phyloP scores from a whole-genome alignment of 2,113 vertebrate genomes.

The Athene cunicularia region DNA sequence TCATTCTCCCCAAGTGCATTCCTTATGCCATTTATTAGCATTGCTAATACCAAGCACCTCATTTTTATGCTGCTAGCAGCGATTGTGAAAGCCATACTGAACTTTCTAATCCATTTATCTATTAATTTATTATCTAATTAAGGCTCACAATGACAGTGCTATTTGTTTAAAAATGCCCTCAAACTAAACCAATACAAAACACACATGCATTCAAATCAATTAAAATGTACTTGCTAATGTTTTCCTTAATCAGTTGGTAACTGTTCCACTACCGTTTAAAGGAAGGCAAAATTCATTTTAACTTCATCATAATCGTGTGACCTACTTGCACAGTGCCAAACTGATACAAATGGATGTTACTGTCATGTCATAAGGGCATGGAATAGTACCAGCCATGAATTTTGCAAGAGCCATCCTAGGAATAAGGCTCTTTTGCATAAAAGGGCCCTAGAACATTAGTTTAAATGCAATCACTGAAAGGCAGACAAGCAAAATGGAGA shows the following conservation, averaged over 20 bases:
- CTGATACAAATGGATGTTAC: conserved; percentile 36
- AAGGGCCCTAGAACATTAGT: not conserved
- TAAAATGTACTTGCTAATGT: conserved; percentile 65
- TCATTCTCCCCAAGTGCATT: conserved; percentile 31
- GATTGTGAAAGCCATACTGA: conserved; percentile 45
- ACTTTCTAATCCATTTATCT: conserved; percentile 79
- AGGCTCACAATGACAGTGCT: conserved; percentile 68
- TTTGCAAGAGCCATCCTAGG: conserved; percentile 32
- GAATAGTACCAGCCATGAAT: conserved; percentile 38
- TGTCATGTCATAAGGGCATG: conserved; percentile 19
- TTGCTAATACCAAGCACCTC: conserved; percentile 35
- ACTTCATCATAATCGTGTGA: conserved; percentile 13
- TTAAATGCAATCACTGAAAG: not conserved
- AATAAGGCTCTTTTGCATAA: not conserved
- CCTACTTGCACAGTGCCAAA: conserved; percentile 26
- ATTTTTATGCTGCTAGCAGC: conserved; percentile 36
- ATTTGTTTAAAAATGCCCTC: conserved; percentile 79
- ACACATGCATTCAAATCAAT: conserved; percentile 73
- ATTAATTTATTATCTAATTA: conserved; percentile 85
- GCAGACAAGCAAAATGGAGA: not conserved
- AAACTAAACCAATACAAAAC: conserved; percentile 74
- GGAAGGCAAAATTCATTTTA: conserved; percentile 47
- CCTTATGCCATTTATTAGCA: conserved; percentile 46
- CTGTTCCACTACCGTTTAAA: not conserved
- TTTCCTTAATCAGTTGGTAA: conserved; percentile 70